Percentiles rank a stretch among this genome's conserved stretches.
These are phyloP conservation scores for Temnothorax curvispinosus DNA, from an alignment of 1,140 invertebrate species.

Conservation along the genomic window DNA sequence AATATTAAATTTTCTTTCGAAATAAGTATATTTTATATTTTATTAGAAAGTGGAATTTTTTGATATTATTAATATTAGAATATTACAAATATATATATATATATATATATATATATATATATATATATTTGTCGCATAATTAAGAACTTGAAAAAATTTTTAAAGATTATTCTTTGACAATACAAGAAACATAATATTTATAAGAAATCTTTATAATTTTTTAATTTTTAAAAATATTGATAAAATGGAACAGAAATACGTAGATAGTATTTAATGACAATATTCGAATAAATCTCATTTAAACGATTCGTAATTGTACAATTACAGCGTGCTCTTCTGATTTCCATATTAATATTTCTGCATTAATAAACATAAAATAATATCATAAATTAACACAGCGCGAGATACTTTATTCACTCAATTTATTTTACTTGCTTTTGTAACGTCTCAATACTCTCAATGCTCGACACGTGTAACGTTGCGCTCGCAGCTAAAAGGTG, in stretches of 20 bases:
- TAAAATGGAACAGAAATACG: not conserved
- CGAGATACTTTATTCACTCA: not conserved
- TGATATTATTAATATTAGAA: no score
- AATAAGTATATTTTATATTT: no score
- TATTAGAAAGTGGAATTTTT: no score
- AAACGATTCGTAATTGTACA: not conserved
- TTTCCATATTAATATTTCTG: slow-evolving; percentile 6
- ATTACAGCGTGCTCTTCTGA: not conserved
- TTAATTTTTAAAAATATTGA: not conserved
- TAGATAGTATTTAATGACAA: not conserved
- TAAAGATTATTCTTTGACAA: not conserved
- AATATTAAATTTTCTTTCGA: no score
- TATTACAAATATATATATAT: no score
- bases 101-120: no score
- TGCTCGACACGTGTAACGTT: not conserved
- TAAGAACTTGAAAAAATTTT: no score
- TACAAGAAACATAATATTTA: not conserved
- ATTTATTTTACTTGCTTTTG: not conserved
- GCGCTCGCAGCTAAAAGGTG: not conserved
- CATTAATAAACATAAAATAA: not conserved
- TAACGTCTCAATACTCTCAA: not conserved
- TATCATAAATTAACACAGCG: slow-evolving; percentile 10
- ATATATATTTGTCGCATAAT: no score
- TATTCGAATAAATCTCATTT: not conserved
- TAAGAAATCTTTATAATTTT: no score